Base-by-base conservation (phyloP, 2,113 vertebrate genomes). In the Istiophorus platypterus region DNA sequence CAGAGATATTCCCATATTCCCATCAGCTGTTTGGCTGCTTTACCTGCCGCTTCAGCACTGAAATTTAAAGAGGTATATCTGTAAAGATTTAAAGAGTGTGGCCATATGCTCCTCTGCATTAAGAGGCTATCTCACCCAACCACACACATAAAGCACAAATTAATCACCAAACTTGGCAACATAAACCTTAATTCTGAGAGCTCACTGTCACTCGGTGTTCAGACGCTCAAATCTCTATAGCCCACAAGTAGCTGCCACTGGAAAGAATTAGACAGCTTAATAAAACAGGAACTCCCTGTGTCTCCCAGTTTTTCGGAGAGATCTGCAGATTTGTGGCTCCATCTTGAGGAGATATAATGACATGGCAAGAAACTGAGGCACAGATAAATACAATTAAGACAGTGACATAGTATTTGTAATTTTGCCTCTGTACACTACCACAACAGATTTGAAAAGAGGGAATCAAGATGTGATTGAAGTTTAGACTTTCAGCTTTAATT, bases 21-120 rank as follows among this genome's bases (percentile, higher is more conserved):
- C 76, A 78, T 85, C 86, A 89, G 81, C 70, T 82, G 82, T 87
- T 91, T 89, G 85, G 76, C 80, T 72, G 65, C 73, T 71, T 63
- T 29, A 49, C 54, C 66, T 13, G 45, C n/a, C 11, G 61, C 70
- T 68, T 73, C 45, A 58, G 75, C 82, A 29, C 37, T 66, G 76
- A 86, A 78, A 78, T 72, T 72, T 66, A 67, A 76, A 73, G 73
- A 83, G 57, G 63, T 52, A 37, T 79, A 86, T 93, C 88, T 91
- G 91, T 54, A 69, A 88, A 65, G 62, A 81, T 85, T 93, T 85
- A 84, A 72, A 72, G 45, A 41, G 14, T 86, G 62, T 73, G 80
- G 73, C 78, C 76, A 68, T 82, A 68, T 78, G 64, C 37, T 69
- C 86, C 70, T 61, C 41, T 62, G 77, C 71, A 77, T 78, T 69